phyloP scores from a whole-genome alignment of 2,888 invertebrate genomes.

The Cerastis rubricosa region DNA sequence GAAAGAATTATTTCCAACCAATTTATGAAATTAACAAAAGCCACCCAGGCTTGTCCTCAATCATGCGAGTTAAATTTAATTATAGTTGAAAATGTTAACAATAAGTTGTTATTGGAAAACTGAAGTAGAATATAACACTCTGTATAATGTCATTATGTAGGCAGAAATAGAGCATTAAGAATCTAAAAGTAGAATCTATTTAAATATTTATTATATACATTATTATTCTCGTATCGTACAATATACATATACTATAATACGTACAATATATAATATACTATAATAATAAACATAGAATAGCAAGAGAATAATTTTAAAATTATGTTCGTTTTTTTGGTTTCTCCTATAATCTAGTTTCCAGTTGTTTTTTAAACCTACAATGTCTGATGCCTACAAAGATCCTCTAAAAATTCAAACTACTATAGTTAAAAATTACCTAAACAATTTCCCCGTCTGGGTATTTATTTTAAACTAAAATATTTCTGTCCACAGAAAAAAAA shows the following conservation, averaged over 20 bases:
- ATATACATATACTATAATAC: not conserved
- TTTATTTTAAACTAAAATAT: not conserved
- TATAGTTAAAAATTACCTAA: not conserved
- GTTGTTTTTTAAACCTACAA: not conserved
- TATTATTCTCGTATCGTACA: not conserved
- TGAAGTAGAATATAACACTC: not conserved
- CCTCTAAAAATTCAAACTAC: not conserved
- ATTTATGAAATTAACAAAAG: slow-evolving; percentile 57
- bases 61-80: slow-evolving; percentile 46
- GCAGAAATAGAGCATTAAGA: not conserved
- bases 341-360: not conserved
- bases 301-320: not conserved
- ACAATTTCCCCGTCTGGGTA: not conserved
- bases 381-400: not conserved
- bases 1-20: too few relatives aligned
- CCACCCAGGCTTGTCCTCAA: slow-evolving; percentile 38
- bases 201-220: not conserved
- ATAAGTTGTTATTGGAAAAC: slow-evolving; percentile 42
- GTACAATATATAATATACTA: too few relatives aligned
- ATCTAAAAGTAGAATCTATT: not conserved
- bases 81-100: slow-evolving; percentile 44
- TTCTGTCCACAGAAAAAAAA: not conserved
- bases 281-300: not conserved
- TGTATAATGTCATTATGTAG: not conserved
- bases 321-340: not conserved